Percentiles rank a stretch among this genome's conserved stretches.
phyloP scores from a whole-genome alignment of 2,888 invertebrate genomes.

The Matsumyia berberina region DNA sequence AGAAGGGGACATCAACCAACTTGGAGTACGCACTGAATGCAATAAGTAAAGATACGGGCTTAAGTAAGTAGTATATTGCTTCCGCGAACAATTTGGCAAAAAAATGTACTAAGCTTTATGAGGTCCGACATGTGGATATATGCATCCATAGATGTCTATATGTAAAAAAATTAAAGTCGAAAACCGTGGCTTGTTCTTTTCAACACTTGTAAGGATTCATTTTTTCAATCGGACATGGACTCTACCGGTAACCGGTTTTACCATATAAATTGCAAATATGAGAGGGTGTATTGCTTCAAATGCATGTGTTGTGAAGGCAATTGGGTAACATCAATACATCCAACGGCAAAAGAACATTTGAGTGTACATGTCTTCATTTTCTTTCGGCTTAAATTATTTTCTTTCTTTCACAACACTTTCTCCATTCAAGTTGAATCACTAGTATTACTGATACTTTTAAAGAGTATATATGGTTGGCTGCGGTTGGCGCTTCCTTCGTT shows the following conservation, averaged over 20 bases:
- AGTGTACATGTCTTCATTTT: conserved; percentile 3
- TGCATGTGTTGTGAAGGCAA: conserved; percentile 24
- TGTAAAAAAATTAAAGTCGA: too few relatives aligned
- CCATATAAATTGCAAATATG: neutral
- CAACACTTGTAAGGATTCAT: too few relatives aligned
- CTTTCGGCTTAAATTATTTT: conserved; percentile 17
- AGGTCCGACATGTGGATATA: too few relatives aligned
- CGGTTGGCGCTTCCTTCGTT: neutral
- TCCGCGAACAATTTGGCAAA: too few relatives aligned
- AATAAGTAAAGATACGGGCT: too few relatives aligned
- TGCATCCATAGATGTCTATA: too few relatives aligned
- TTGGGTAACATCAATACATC: conserved; percentile 24
- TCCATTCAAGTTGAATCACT: conserved; percentile 19
- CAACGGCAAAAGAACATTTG: conserved; percentile 21
- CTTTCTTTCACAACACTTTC: conserved; percentile 28
- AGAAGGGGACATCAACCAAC: too few relatives aligned
- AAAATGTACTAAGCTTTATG: too few relatives aligned
- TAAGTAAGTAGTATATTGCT: too few relatives aligned
- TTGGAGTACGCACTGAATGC: too few relatives aligned
- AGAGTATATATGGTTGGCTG: conserved; percentile 25
- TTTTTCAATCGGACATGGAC: too few relatives aligned
- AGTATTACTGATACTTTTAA: conserved; percentile 47
- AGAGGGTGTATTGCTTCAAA: conserved; percentile 16
- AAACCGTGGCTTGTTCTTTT: too few relatives aligned
- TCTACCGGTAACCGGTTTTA: neutral